Evolutionary conservation across 2,113 vertebrate species (phyloP), one percentile per base, ranked within the genome.

Genomic region (Myotis brandtii): DNA sequence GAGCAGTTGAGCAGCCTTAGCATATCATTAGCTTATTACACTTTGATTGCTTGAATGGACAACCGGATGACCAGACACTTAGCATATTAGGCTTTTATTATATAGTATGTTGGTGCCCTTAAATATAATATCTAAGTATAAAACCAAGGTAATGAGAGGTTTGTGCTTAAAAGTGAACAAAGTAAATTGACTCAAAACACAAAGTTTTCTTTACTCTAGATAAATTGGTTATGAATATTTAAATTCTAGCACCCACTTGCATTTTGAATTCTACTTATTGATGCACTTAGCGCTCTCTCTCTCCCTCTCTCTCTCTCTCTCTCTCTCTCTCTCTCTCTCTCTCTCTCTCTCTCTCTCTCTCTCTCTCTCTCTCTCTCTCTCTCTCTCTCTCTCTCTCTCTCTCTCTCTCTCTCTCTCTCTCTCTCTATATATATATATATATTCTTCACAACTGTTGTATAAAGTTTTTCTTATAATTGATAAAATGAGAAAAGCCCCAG

Each of bases 121-220:
- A 43, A 86, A 62, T 73, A 89, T 85, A 86, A 80, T 37, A 92
- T 27, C 30, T 79, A 62, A 43, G 52, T 95, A 52, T 3, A 46
- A 75, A 96, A 79, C 90, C 40, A 91, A 52, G 40, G 83, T 52
- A 94, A 52, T 70, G 18, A 82, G 48, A 72, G 32, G 18, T 77
- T 80, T 70, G 17, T 80, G 2, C 21, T 30, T 18, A 76, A 75
- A 91, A 16, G 46, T 32, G 30, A 94, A 79, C 16, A 66, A 72
- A 66, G 9, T 76, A 91, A 91, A 48, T 76, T 77, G 23, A 89
- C 30, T 91, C n/a, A 73, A 89, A 88, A 67, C 2, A 89, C 21
- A 86, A 64, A 72, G 37, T 80, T 56, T 70, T 93, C 14, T 16
- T 54, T 67, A 70, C 23, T 80, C 70, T 54, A 37, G 30, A 76